Evolutionary conservation across 2,888 invertebrate genomes (phyloP).

Genomic region (Cerastis leucographa): DNA sequence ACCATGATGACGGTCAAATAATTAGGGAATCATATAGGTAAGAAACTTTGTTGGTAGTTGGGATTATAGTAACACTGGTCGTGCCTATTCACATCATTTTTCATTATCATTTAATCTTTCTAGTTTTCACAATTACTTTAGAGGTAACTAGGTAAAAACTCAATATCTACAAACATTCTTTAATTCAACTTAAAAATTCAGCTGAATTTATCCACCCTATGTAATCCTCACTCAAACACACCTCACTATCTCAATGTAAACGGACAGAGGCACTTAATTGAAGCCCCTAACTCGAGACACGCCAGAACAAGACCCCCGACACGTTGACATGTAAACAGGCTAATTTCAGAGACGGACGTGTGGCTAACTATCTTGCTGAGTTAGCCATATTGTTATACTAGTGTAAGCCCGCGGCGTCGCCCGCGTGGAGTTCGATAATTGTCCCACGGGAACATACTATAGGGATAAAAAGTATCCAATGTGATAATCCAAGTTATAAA

Average conservation of each 20-base stretch:
- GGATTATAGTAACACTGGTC: neutral
- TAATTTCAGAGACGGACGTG: conserved; percentile 48
- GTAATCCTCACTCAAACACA: neutral
- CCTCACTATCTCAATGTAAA: conserved; percentile 21
- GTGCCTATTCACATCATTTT: too few species aligned
- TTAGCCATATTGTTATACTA: neutral
- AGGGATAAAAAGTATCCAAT: too few species aligned
- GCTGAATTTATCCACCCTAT: neutral
- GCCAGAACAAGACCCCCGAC: conserved; percentile 43
- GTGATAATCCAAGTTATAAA: too few species aligned
- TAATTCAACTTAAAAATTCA: neutral
- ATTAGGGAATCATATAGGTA: neutral
- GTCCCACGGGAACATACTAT: too few species aligned
- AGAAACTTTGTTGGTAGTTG: neutral
- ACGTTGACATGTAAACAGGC: conserved; percentile 54
- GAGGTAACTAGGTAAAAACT: neutral
- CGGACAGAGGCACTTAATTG: conserved; percentile 36
- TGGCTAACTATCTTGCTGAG: conserved; percentile 21
- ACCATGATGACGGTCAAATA: neutral
- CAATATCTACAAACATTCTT: neutral
- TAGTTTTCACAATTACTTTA: neutral
- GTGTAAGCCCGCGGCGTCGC: too few species aligned
- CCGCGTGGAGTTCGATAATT: too few species aligned
- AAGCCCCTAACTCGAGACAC: conserved; percentile 37
- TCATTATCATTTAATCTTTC: too few species aligned